These are phyloP conservation scores for Astreopora myriophthalma DNA, from an alignment of 64 coral and sea anemone species.

Conservation along the genomic window DNA sequence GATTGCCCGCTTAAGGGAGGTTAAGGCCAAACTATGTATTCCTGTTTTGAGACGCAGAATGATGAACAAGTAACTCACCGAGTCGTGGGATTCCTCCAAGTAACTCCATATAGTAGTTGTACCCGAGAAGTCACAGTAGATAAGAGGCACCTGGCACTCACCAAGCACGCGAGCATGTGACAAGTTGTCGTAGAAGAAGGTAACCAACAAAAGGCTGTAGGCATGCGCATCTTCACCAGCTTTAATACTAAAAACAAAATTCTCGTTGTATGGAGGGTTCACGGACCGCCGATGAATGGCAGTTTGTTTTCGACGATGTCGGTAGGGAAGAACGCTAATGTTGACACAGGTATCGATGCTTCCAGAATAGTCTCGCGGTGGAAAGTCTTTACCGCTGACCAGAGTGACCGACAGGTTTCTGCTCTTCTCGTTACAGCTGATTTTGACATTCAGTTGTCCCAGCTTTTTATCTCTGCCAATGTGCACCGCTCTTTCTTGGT, in stretches of 20 bases:
- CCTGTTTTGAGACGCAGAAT: too few relatives aligned
- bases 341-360: slow-evolving; percentile 92
- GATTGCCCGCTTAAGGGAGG: too few relatives aligned
- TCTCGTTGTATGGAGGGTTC: slow-evolving; percentile 86
- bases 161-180: slow-evolving; percentile 88
- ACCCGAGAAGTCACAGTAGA: slow-evolving; percentile 78
- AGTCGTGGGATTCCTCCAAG: slow-evolving; percentile 61
- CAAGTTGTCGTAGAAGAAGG: slow-evolving; percentile 79
- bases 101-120: slow-evolving; percentile 76
- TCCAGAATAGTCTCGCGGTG: slow-evolving; percentile 83
- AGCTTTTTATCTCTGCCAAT: slow-evolving; percentile 66
- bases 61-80: background rate
- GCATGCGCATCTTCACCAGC: slow-evolving; percentile 76
- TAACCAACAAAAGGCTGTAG: slow-evolving; percentile 62
- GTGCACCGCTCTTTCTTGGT: slow-evolving; percentile 34
- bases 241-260: slow-evolving; percentile 80
- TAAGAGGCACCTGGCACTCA: slow-evolving; percentile 75
- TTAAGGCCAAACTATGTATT: too few relatives aligned
- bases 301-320: slow-evolving; percentile 74
- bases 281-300: slow-evolving; percentile 83
- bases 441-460: slow-evolving; percentile 69
- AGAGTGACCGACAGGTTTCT: slow-evolving; percentile 72
- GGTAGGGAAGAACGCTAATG: slow-evolving; percentile 81
- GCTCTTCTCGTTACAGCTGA: slow-evolving; percentile 70
- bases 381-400: slow-evolving; percentile 78